These are phyloP conservation scores for Empidonax traillii DNA, from an alignment of 2,113 vertebrate species.

Conservation along the genomic window DNA sequence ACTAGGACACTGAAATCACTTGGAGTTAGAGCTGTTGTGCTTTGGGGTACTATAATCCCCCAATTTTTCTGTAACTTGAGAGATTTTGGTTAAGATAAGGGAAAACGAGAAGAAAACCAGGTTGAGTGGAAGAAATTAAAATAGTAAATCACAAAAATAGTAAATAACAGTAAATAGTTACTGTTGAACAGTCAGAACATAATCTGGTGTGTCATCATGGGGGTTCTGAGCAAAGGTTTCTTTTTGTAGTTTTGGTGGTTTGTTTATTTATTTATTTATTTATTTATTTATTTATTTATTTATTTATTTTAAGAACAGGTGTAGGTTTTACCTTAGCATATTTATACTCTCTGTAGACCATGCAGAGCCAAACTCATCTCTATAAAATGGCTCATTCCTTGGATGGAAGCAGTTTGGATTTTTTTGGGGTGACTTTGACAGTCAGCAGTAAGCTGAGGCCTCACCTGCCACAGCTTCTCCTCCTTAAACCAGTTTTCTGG, in stretches of 20 bases:
- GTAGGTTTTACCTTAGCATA: background rate
- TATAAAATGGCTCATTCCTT: background rate
- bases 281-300: background rate
- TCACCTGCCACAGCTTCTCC: background rate
- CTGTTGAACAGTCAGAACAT: background rate
- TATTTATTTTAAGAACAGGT: background rate
- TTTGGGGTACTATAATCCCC: background rate
- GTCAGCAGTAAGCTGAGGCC: background rate
- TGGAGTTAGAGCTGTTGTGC: fast-evolving
- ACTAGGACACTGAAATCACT: background rate
- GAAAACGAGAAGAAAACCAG: background rate
- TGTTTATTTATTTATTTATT: background rate
- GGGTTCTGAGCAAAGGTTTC: background rate
- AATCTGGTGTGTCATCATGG: background rate
- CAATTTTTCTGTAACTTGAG: background rate
- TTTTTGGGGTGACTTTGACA: background rate
- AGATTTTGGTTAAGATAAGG: background rate
- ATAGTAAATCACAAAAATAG: no score
- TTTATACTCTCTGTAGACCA: background rate
- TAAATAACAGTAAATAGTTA: background rate
- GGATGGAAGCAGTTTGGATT: background rate
- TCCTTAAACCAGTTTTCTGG: background rate
- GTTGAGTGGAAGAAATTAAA: background rate
- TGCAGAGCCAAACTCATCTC: background rate
- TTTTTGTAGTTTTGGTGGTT: background rate